phyloP scores from a whole-genome alignment of 2,888 invertebrate genomes.

The Epistrophe eligans region DNA sequence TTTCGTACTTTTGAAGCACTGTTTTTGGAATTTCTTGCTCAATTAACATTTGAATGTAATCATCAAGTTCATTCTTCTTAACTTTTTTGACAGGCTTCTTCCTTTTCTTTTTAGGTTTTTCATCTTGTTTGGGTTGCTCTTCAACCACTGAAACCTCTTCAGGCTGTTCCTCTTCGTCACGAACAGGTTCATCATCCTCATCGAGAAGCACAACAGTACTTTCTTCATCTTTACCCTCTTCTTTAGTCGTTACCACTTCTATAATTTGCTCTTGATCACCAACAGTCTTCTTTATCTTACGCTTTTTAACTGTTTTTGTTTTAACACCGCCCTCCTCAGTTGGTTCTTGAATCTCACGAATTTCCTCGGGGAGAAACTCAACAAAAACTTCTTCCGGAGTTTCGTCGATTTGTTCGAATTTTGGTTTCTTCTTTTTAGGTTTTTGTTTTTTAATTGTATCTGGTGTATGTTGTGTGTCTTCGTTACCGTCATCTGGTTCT shows the following conservation, averaged over 20 bases:
- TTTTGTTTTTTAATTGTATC: conserved; percentile 78
- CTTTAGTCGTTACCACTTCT: conserved; percentile 79
- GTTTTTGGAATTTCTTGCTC: conserved; percentile 84
- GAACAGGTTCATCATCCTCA: conserved; percentile 77
- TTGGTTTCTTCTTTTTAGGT: conserved; percentile 79
- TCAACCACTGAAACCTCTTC: conserved; percentile 76
- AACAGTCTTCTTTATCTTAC: conserved; percentile 80
- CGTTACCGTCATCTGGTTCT: conserved; percentile 83
- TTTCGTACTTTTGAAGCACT: conserved; percentile 83
- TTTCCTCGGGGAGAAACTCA: conserved; percentile 80
- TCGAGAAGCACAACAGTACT: conserved; percentile 78
- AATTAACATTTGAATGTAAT: conserved; percentile 82
- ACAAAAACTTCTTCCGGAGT: conserved; percentile 79
- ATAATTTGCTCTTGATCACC: conserved; percentile 79
- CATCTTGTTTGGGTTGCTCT: conserved; percentile 57
- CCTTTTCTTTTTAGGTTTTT: conserved; percentile 78
- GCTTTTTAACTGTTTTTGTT: conserved; percentile 79
- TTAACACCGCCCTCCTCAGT: conserved; percentile 77
- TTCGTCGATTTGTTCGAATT: conserved; percentile 80
- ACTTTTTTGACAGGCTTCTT: conserved; percentile 80
- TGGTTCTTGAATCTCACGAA: conserved; percentile 76
- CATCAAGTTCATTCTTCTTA: conserved; percentile 82
- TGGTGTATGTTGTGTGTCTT: conserved; percentile 82
- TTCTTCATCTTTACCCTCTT: conserved; percentile 80
- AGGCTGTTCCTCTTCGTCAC: conserved; percentile 61